Base-by-base conservation (phyloP, 2,113 vertebrate genomes). In the Macaca nemestrina region DNA sequence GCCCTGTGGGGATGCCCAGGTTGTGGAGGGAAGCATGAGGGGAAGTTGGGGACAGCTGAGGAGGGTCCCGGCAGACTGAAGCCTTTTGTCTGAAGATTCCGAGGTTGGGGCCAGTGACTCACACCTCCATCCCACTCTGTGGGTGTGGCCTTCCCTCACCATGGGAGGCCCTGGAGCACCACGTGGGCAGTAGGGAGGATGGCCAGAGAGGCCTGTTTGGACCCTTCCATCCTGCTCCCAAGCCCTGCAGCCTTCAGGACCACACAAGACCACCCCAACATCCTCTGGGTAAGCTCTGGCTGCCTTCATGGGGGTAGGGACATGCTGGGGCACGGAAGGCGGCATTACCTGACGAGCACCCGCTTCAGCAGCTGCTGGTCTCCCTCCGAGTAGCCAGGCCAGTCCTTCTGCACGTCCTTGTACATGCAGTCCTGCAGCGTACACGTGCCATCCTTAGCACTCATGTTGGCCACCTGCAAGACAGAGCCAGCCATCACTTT, bases 341-440 rank as follows among this genome's bases (percentile, higher is more conserved):
- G 1, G 50, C 13, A 80, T 75, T 99, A 99, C 99, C 99, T 98
- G 88, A 99, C 99, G 4, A 99, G 99, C 93, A 99, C 99, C 92
- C 99, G 99, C 98, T 99, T 99, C 84, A 99, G 98, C 97, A 99
- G 98, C 97, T 99, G 99, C 97, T 99, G 99, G 97, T 99, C 99
- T 72, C 99, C 99, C 95, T 99, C 99, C 0, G 99, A 99, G 98
- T 99, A 99, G 96, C 99, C 99, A 1, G 99, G 99, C 99, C 99
- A 99, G 97, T 99, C 99, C 97, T 99, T 99, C 98, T 99, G 99
- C 95, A 99, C 98, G 0, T 99, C 99, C 83, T 99, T 99, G 98
- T 99, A 99, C 38, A 99, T 98, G 96, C 98, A 98, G 89, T 99
- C 99, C 98, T 99, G 99, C 98, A 99, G 99, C 0, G 99, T 99